These are phyloP conservation scores for Hypsibius dujardini DNA, from an alignment of 1,140 invertebrate species.

Conservation along the genomic window DNA sequence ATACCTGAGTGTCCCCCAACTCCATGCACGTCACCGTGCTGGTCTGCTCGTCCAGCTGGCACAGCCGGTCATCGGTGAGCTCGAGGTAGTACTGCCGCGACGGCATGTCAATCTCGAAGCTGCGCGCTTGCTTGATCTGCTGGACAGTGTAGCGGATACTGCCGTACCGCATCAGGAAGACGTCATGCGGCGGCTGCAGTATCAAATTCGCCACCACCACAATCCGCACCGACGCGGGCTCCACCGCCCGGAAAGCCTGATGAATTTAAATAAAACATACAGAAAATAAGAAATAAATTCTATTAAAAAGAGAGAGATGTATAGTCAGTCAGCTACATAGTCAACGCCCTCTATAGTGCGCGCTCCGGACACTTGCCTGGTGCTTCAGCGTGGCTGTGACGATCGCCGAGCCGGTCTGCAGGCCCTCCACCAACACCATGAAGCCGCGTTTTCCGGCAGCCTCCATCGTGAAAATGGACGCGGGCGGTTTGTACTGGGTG, in stretches of 20 bases:
- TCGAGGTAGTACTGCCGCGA: slow-evolving; percentile 56
- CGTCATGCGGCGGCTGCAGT: slow-evolving; percentile 52
- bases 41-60: slow-evolving; percentile 36
- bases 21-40: slow-evolving; percentile 40
- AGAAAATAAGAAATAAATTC: too few species aligned
- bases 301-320: too few species aligned
- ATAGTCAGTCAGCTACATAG: too few species aligned
- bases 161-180: slow-evolving; percentile 51
- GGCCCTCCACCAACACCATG: slow-evolving; percentile 72
- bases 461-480: slow-evolving; percentile 55
- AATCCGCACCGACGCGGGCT: slow-evolving; percentile 29
- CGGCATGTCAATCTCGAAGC: slow-evolving; percentile 43
- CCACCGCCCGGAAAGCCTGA: slow-evolving; percentile 29
- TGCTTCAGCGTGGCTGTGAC: slow-evolving; percentile 37
- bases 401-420: slow-evolving; percentile 70
- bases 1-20: slow-evolving; percentile 46
- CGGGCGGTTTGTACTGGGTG: slow-evolving; percentile 67
- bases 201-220: slow-evolving; percentile 66
- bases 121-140: slow-evolving; percentile 39
- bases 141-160: slow-evolving; percentile 51
- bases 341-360: too few species aligned
- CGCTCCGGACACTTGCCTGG: background rate
- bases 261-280: background rate
- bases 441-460: slow-evolving; percentile 51
- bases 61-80: slow-evolving; percentile 43